Percentiles rank a stretch among this genome's conserved stretches.
phyloP scores from a whole-genome alignment of 2,888 invertebrate species.

The Lutraria lutraria region DNA sequence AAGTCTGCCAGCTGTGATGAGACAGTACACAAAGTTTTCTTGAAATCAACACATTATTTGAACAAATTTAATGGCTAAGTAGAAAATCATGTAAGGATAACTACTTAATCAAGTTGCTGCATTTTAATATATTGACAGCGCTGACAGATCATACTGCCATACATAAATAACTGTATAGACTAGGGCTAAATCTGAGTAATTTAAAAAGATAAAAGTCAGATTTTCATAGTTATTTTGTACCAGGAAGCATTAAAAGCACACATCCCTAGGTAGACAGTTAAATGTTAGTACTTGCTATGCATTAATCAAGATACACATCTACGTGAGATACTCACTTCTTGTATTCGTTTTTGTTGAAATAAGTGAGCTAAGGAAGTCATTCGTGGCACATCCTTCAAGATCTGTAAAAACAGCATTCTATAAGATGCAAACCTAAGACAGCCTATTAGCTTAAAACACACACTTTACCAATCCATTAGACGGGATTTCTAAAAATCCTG shows the following conservation, averaged over 20 bases:
- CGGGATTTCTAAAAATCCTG: not conserved
- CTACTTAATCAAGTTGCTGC: too few relatives aligned
- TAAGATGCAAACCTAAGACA: constrained; percentile 10
- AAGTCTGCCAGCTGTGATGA: too few relatives aligned
- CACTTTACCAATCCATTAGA: not conserved
- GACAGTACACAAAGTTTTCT: too few relatives aligned
- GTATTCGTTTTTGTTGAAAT: constrained; percentile 82
- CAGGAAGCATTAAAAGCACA: not conserved
- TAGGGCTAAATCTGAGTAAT: too few relatives aligned
- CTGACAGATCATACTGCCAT: too few relatives aligned
- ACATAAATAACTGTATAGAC: too few relatives aligned
- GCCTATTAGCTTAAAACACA: constrained; percentile 14
- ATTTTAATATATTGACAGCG: too few relatives aligned
- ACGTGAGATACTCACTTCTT: constrained; percentile 81
- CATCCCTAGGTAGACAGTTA: not conserved
- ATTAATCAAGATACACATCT: constrained; percentile 7
- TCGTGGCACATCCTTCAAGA: constrained; percentile 84
- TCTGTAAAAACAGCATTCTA: constrained; percentile 78
- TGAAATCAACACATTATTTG: too few relatives aligned
- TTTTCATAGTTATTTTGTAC: not conserved
- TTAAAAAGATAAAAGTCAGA: too few relatives aligned
- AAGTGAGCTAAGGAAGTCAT: constrained; percentile 84
- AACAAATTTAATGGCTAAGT: too few relatives aligned
- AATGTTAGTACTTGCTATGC: constrained; percentile 22
- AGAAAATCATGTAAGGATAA: too few relatives aligned